Evolutionary conservation across 2,113 vertebrate genomes (phyloP).

Genomic region (Orthonyx spaldingii): DNA sequence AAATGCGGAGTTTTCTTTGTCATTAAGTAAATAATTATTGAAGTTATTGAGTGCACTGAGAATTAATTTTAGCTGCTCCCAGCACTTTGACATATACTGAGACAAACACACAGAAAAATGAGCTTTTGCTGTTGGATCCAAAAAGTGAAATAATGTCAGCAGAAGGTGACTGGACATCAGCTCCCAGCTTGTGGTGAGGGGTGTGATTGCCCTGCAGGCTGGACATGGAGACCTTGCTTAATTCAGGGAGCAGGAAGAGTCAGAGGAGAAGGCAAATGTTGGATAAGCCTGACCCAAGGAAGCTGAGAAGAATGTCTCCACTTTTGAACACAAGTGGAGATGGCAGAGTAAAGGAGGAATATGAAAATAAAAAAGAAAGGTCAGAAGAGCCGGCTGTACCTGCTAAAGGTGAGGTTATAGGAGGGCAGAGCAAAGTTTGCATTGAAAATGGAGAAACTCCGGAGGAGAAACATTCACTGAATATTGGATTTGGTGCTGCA

Average conservation of each 20-base stretch:
- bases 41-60: not conserved
- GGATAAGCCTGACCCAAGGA: not conserved
- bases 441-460: not conserved
- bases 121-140: not conserved
- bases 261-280: not conserved
- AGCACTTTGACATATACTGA: not conserved
- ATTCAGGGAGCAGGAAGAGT: not conserved
- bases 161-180: not conserved
- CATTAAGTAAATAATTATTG: not conserved
- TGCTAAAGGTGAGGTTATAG: not conserved
- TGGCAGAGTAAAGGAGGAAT: not conserved
- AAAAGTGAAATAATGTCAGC: not conserved
- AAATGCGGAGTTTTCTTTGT: not conserved
- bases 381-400: not conserved
- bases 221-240: not conserved
- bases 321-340: not conserved
- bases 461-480: not conserved
- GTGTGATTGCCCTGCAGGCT: not conserved
- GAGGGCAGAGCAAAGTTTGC: not conserved
- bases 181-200: not conserved
- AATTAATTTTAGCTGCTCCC: not conserved
- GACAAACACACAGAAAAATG: not conserved
- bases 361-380: not conserved
- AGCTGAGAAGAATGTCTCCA: not conserved
- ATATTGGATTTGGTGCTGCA: not conserved